Conservation (phyloP, 2,888 invertebrate genomes). For the Palloptera scutellata region DNA sequence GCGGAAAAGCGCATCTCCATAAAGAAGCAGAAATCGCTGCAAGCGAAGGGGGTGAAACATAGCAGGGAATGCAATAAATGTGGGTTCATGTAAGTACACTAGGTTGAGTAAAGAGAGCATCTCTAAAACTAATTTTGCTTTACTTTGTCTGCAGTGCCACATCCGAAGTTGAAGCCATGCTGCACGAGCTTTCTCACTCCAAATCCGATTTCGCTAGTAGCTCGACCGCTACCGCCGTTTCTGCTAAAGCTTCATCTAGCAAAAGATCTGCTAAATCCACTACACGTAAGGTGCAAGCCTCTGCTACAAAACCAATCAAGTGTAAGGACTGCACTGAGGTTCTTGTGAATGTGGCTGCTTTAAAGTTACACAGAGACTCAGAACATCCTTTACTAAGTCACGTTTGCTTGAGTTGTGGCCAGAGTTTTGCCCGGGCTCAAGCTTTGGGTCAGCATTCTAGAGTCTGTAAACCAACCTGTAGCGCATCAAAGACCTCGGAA, state of each 20-base stretch:
- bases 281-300: background rate
- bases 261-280: background rate
- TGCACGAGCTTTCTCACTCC: slow-evolving; percentile 47
- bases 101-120: too few relatives aligned
- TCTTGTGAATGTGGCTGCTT: slow-evolving; percentile 65
- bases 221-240: background rate
- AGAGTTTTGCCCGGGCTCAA: slow-evolving; percentile 74
- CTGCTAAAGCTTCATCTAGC: slow-evolving; percentile 11
- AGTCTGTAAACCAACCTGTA: slow-evolving; percentile 44
- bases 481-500: slow-evolving; percentile 3
- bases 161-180: slow-evolving; percentile 47
- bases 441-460: slow-evolving; percentile 77
- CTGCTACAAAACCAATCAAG: slow-evolving; percentile 7
- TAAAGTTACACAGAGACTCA: slow-evolving; percentile 71
- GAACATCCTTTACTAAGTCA: slow-evolving; percentile 71
- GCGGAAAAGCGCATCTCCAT: slow-evolving; percentile 58
- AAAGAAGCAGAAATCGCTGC: background rate
- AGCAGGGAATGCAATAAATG: slow-evolving; percentile 31
- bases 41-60: slow-evolving; percentile 1
- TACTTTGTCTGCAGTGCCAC: slow-evolving; percentile 32
- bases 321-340: slow-evolving; percentile 37
- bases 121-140: background rate
- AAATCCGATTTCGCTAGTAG: background rate
- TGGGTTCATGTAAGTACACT: slow-evolving; percentile 38
- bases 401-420: slow-evolving; percentile 78